These are phyloP conservation scores for Pyrrhura leucotis DNA, from an alignment of 2,797 vertebrate species.

Conservation along the genomic window DNA sequence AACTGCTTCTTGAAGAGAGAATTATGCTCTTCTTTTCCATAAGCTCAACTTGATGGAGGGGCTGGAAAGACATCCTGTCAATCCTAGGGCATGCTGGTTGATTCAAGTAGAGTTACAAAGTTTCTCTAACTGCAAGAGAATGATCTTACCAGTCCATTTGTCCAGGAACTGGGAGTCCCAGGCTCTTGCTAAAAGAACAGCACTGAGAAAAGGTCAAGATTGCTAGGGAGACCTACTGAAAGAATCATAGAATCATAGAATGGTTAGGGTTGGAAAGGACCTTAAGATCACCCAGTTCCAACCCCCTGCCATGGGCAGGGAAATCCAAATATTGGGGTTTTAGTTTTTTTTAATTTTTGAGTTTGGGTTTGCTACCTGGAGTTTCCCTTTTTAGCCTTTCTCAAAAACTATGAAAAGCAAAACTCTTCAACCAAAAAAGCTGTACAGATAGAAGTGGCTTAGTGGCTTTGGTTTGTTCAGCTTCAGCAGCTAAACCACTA, in stretches of 20 bases:
- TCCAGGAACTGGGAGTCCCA: neutral
- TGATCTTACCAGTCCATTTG: neutral
- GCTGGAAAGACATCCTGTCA: neutral
- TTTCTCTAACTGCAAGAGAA: neutral
- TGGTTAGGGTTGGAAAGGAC: neutral
- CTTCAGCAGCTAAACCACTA: neutral
- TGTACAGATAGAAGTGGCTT: neutral
- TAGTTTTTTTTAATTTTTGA: neutral
- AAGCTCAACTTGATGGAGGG: accelerated
- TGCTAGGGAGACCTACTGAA: neutral
- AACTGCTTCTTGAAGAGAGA: neutral
- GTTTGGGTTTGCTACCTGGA: neutral
- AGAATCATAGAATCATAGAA: neutral
- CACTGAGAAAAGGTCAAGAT: neutral
- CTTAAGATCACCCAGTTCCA: neutral
- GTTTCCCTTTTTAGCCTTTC: neutral
- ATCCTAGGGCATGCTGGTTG: neutral
- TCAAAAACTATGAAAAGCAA: neutral
- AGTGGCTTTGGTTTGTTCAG: neutral
- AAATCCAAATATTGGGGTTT: neutral
- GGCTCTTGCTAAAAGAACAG: accelerated
- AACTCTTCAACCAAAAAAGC: neutral
- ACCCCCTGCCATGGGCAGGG: neutral
- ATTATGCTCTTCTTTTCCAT: accelerated
- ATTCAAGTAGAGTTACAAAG: neutral